A percentile compares a stretch with the other conserved stretches of the same genome.
phyloP scores from a whole-genome alignment of 2,113 vertebrate species.

The Amblyornis subalaris region DNA sequence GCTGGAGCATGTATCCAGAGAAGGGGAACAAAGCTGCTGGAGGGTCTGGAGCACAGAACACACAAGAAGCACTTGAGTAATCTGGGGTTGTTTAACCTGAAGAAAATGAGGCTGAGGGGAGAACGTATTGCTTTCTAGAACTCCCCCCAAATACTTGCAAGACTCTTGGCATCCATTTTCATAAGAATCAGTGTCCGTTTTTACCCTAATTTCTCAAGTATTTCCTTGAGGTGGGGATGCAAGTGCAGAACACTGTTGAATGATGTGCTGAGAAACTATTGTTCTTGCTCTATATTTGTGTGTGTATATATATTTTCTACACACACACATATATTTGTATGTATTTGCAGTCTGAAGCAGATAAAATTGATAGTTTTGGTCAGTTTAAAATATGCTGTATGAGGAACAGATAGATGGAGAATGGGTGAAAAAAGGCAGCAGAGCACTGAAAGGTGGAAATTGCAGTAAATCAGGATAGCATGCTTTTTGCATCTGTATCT shows the following conservation, averaged over 20 bases:
- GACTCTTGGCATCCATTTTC: neutral
- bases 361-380: neutral
- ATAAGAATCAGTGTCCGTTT: neutral
- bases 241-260: neutral
- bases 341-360: neutral
- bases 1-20: neutral
- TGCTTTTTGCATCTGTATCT: neutral
- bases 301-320: neutral
- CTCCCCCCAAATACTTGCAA: neutral
- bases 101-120: neutral
- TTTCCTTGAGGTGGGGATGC: neutral
- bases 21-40: neutral
- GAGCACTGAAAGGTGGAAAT: neutral
- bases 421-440: neutral
- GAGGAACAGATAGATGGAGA: neutral
- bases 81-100: neutral
- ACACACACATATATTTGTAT: neutral
- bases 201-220: neutral
- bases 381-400: neutral
- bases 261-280: neutral
- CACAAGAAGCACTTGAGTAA: neutral
- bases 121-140: neutral
- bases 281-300: neutral
- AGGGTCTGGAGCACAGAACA: neutral
- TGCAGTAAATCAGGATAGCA: neutral